Conservation (phyloP, 2,797 vertebrate species). For the Sebastes taczanowskii region DNA sequence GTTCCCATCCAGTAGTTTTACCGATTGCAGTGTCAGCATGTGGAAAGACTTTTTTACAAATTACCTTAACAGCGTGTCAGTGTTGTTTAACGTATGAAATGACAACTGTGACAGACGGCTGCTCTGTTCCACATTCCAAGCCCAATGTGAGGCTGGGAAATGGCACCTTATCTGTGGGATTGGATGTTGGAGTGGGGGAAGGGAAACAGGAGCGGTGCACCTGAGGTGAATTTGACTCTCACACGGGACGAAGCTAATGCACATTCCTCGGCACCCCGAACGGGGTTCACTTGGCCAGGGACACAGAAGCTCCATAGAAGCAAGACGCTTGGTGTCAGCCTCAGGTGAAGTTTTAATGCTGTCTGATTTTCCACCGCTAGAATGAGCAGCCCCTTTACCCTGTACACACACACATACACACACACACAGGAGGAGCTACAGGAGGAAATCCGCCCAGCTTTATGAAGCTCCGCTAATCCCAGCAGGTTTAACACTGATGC, state of each 20-base stretch:
- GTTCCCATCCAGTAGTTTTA: background rate
- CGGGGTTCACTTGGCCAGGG: constrained; percentile 79
- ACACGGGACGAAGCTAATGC: constrained; percentile 81
- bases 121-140: constrained; percentile 68
- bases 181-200: constrained; percentile 76
- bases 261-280: constrained; percentile 83
- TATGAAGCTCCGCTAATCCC: constrained; percentile 82
- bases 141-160: constrained; percentile 67
- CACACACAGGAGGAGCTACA: constrained; percentile 2
- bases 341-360: constrained; percentile 82
- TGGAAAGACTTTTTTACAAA: constrained; percentile 5
- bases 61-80: constrained; percentile 1
- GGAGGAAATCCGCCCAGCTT: constrained; percentile 78
- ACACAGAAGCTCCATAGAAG: constrained; percentile 86
- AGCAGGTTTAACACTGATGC: constrained; percentile 78
- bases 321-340: constrained; percentile 78
- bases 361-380: constrained; percentile 79
- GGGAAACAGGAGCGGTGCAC: constrained; percentile 73
- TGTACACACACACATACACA: constrained; percentile 16
- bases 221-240: constrained; percentile 85
- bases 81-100: constrained; percentile 63
- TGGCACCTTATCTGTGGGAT: constrained; percentile 80
- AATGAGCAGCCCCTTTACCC: constrained; percentile 76
- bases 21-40: background rate
- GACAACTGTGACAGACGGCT: constrained; percentile 51